Conservation (phyloP, 2,888 invertebrate genomes). For the Chrysomela aeneicollis region DNA sequence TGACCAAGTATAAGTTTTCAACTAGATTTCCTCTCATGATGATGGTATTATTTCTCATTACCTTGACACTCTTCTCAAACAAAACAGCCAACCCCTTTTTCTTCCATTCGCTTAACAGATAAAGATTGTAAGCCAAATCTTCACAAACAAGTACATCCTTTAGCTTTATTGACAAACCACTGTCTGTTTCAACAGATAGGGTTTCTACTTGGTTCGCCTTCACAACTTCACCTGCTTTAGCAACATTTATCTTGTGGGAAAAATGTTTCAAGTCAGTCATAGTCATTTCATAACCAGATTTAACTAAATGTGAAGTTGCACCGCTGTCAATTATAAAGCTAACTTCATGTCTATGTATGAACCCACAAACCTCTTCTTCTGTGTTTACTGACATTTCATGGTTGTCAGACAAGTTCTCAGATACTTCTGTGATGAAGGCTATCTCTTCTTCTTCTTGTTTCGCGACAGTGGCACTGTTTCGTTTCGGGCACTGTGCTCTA, state of each 20-base stretch:
- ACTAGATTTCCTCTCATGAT: background rate
- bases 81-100: constrained; percentile 18
- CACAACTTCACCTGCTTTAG: constrained; percentile 18
- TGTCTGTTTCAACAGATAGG: constrained; percentile 4
- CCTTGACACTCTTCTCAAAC: constrained; percentile 17
- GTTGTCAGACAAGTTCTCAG: too few relatives aligned
- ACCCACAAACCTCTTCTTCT: too few relatives aligned
- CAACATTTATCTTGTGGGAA: constrained; percentile 18
- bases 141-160: constrained; percentile 12
- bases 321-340: constrained; percentile 9
- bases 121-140: constrained; percentile 19
- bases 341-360: background rate
- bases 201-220: constrained; percentile 9
- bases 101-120: constrained; percentile 22
- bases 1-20: constrained; percentile 17
- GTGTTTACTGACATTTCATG: too few relatives aligned
- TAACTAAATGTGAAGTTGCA: constrained; percentile 9
- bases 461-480: background rate
- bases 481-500: background rate
- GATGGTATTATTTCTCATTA: background rate
- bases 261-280: constrained; percentile 10
- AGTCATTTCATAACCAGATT: constrained; percentile 1
- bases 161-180: background rate
- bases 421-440: background rate
- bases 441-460: background rate